Evolutionary conservation across 2,797 vertebrate species (phyloP).

Genomic region (Lepilemur septentrionalis): DNA sequence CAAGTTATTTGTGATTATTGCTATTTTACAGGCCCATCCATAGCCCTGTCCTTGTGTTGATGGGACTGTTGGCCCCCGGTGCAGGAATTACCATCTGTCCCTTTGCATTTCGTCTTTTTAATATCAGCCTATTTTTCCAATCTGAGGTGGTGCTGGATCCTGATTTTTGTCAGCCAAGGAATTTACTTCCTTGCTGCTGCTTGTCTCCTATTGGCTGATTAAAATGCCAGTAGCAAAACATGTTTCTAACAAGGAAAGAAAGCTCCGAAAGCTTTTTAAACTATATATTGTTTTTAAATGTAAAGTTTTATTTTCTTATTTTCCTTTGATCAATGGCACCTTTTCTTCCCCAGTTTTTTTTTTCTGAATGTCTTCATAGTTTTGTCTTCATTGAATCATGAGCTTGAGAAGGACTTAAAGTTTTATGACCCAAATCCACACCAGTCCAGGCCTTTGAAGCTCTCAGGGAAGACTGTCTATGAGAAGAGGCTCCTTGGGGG

Average conservation of each 20-base stretch:
- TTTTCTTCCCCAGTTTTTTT: neutral
- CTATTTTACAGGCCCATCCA: neutral
- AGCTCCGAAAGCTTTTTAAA: neutral
- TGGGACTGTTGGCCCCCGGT: neutral
- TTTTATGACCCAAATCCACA: neutral
- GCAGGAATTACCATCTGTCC: neutral
- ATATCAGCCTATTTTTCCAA: neutral
- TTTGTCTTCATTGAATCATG: constrained; percentile 9
- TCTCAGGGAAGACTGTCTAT: neutral
- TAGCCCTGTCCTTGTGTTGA: neutral
- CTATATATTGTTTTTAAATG: neutral
- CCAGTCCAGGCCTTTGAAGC: neutral
- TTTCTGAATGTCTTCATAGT: neutral
- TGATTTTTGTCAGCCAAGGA: neutral
- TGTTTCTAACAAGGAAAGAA: neutral
- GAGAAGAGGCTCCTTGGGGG: neutral
- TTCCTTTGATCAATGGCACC: neutral
- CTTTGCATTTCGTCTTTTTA: neutral
- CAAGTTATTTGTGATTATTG: neutral
- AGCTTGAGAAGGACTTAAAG: neutral
- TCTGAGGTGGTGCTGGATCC: neutral
- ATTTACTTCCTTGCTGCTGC: neutral
- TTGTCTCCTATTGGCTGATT: neutral
- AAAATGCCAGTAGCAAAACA: neutral
- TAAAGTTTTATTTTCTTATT: constrained; percentile 14